Evolutionary conservation across 1,140 invertebrate genomes (phyloP).

Genomic region (Drosophila ironensis): DNA sequence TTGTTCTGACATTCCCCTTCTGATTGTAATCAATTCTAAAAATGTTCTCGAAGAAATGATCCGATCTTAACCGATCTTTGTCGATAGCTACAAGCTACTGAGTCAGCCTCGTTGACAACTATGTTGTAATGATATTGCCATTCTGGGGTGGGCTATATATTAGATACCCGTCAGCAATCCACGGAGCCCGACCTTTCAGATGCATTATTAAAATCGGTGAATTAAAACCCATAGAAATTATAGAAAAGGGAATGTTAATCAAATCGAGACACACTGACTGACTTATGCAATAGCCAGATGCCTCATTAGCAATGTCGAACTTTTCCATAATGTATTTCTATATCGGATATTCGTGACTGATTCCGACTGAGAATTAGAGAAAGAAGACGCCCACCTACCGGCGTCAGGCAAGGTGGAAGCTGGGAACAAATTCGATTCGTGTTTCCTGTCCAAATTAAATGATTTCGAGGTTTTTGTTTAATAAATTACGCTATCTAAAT

Average conservation of each 20-base stretch:
- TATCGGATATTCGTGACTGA: slow-evolving; percentile 41
- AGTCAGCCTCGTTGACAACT: too few relatives aligned
- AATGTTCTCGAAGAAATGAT: background rate
- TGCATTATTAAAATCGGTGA: slow-evolving; percentile 18
- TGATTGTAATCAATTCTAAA: background rate
- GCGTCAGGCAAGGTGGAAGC: slow-evolving; percentile 2
- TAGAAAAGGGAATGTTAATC: slow-evolving; percentile 53
- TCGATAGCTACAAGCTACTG: too few relatives aligned
- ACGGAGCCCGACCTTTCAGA: background rate
- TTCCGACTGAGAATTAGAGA: background rate
- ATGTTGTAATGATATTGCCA: too few relatives aligned
- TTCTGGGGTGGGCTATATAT: background rate
- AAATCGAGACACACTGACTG: slow-evolving; percentile 45
- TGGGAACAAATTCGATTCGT: slow-evolving; percentile 31
- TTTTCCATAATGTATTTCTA: slow-evolving; percentile 26
- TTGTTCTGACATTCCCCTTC: slow-evolving; percentile 10
- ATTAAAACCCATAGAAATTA: slow-evolving; percentile 27
- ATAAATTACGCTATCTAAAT: slow-evolving; percentile 37
- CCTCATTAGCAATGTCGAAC: slow-evolving; percentile 37
- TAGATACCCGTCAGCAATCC: too few relatives aligned
- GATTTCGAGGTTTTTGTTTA: slow-evolving; percentile 12
- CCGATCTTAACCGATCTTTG: too few relatives aligned
- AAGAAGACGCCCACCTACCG: slow-evolving; percentile 36
- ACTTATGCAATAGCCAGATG: slow-evolving; percentile 41
- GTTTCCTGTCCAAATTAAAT: slow-evolving; percentile 32